Conservation (phyloP, 2,797 vertebrate genomes). For the Anisognathus igniventris region DNA sequence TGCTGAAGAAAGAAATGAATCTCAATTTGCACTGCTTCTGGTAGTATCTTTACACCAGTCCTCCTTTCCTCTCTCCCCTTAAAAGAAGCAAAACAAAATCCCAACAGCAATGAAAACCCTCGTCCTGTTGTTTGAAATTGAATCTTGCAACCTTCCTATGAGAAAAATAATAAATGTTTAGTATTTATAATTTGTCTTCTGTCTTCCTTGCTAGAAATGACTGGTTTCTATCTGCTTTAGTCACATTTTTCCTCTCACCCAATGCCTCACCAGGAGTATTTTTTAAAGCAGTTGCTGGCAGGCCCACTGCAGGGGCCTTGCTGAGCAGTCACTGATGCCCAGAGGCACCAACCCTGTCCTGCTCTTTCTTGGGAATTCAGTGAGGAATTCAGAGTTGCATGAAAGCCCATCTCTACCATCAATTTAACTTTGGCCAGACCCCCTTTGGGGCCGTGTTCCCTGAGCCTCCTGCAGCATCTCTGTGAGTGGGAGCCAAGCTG, state of each 20-base stretch:
- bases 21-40: slow-evolving; percentile 8
- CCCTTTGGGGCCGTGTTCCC: background rate
- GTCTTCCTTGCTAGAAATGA: background rate
- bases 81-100: background rate
- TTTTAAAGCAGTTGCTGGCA: background rate
- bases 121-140: background rate
- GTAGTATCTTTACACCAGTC: background rate
- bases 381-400: no score
- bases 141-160: slow-evolving; percentile 1
- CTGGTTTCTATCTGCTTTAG: background rate
- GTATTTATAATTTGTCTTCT: slow-evolving; percentile 40
- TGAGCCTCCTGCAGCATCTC: background rate
- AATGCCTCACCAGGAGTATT: background rate
- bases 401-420: background rate
- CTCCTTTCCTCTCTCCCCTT: background rate
- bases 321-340: background rate
- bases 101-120: background rate
- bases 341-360: background rate
- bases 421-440: background rate
- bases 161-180: slow-evolving; percentile 61
- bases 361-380: background rate
- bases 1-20: background rate
- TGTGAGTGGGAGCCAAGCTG: background rate
- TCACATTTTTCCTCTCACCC: background rate
- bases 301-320: background rate